Evolutionary conservation across 2,113 vertebrate genomes (phyloP).

Genomic region (Lasiurus cinereus): DNA sequence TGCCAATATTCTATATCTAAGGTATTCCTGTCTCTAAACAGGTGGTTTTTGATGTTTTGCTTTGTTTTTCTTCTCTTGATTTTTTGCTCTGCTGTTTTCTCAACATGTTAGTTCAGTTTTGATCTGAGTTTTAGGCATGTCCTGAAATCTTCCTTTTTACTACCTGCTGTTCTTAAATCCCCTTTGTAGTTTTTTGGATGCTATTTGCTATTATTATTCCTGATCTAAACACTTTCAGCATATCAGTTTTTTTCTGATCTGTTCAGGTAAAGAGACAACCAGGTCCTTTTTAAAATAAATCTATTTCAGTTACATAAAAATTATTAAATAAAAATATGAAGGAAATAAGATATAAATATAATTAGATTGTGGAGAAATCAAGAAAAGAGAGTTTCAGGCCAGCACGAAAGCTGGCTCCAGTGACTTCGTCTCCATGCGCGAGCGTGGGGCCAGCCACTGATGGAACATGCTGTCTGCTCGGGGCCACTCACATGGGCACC

Average conservation of each 20-base stretch:
- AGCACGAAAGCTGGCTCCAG: too few relatives aligned
- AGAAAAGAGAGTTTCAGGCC: slow-evolving; percentile 4
- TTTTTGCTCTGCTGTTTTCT: not conserved
- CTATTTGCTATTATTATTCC: slow-evolving; percentile 9
- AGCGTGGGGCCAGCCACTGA: too few relatives aligned
- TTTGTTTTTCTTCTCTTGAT: not conserved
- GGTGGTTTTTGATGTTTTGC: not conserved
- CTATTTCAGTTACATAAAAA: not conserved
- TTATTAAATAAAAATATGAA: slow-evolving; percentile 21
- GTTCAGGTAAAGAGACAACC: not conserved
- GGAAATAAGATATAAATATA: slow-evolving; percentile 33
- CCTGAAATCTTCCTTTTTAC: not conserved
- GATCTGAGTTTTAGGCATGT: not conserved
- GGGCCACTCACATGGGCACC: too few relatives aligned
- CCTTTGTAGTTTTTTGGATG: not conserved
- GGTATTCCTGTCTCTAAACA: not conserved
- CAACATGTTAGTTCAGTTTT: not conserved
- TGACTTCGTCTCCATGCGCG: too few relatives aligned
- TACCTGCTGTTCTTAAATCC: not conserved
- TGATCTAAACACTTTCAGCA: not conserved
- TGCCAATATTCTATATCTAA: not conserved
- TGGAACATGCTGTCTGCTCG: too few relatives aligned
- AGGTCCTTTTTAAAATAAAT: slow-evolving; percentile 3
- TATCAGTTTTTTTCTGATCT: not conserved
- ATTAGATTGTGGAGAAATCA: slow-evolving; percentile 29